A percentile compares a stretch with the other conserved stretches of the same genome.
Evolutionary conservation across 2,797 vertebrate genomes (phyloP).

Genomic region (Hylomyscus alleni): DNA sequence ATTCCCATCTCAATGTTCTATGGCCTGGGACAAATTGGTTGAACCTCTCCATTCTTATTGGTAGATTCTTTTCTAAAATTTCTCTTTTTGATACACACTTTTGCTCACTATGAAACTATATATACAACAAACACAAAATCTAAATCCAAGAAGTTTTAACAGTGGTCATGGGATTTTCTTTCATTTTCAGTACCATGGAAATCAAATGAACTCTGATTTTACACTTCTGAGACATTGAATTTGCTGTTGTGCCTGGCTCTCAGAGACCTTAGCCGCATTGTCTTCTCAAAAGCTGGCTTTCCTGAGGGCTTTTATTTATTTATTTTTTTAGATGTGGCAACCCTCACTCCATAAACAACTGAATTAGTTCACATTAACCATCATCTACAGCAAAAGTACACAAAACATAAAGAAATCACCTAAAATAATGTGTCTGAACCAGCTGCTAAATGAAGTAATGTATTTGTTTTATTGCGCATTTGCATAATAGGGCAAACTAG

Average conservation of each 20-base stretch:
- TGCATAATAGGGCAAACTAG: conserved; percentile 91
- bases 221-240: neutral
- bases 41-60: neutral
- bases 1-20: neutral
- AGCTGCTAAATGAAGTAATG: conserved; percentile 91
- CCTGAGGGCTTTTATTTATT: neutral
- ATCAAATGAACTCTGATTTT: conserved; percentile 4
- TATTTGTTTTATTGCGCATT: conserved; percentile 91
- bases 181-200: neutral
- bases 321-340: conserved; percentile 68
- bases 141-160: conserved; percentile 8
- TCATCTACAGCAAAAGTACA: conserved; percentile 86
- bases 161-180: neutral
- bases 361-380: conserved; percentile 86
- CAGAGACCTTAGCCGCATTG: conserved; percentile 5
- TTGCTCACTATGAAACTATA: neutral
- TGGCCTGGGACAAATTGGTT: neutral
- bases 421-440: conserved; percentile 91
- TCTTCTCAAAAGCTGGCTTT: conserved; percentile 60
- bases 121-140: neutral
- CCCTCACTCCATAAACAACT: conserved; percentile 81
- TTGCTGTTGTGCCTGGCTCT: neutral
- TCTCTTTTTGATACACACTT: neutral
- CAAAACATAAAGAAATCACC: conserved; percentile 88
- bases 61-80: neutral